Base-by-base conservation (phyloP, 2,888 invertebrate species). In the Blastobasis adustella region DNA sequence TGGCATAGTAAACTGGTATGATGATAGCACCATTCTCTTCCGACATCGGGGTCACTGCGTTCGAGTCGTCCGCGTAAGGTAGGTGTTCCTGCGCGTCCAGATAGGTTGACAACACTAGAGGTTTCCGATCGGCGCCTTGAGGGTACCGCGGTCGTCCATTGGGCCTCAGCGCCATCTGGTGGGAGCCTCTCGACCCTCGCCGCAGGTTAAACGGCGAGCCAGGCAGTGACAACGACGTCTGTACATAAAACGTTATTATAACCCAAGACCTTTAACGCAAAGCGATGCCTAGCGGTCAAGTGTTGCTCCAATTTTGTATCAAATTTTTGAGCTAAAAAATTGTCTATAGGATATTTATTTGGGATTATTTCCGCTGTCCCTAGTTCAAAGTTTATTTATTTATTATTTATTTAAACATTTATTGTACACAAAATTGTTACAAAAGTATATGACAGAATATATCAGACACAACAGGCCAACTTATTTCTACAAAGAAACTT, bases 21-120 rank as follows among this genome's bases (percentile, higher is more conserved):
- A 97, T 95, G 83, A 97, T 96, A 76, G 96, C 96, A 74, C 97
- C 97, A 83, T 97, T 97, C 87, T 98, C 98, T 89, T 98, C 98
- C 60, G 97, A 98, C 95, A 98, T 97, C 51, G 98, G 98, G 57
- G 98, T 98, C 55, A 97, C 98, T 61, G 98, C 98, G 75, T 96
- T 96, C 59, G 98, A 98, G 88, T 98, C 98, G 81, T 98, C 98
- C 53, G 98, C 98, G 79, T 97, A 98, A 54, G 98, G 98, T 74
- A 98, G 91, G 84, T 97, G 97, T 89, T 97, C 96, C 83, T 96
- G 95, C 64, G 96, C 96, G 81, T 96, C 98, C 82, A 97, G 91
- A 90, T 97, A 97, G 63, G 97, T 97, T 70, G 96, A 97, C 63
- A 97, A 91, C 61, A 98, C 97, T 72, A 98, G 91, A 47, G 98